These are phyloP conservation scores for Oxytorus armatus DNA, from an alignment of 2,888 invertebrate genomes.

Conservation along the genomic window DNA sequence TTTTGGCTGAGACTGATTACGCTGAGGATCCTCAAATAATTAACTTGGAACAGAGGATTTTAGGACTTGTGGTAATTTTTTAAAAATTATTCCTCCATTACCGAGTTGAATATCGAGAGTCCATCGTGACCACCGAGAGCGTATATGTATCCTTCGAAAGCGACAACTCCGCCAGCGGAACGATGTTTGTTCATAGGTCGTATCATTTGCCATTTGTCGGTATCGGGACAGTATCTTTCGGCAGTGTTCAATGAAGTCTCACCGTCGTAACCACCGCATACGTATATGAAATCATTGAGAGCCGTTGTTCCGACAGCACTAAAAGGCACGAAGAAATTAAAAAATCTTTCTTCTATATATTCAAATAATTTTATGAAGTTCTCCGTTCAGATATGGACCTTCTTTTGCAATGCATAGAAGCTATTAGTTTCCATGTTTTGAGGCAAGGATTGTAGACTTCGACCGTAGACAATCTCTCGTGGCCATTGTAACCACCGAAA, in stretches of 20 bases:
- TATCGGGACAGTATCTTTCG: slow-evolving; percentile 91
- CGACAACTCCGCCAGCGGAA: slow-evolving; percentile 90
- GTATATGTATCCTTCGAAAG: slow-evolving; percentile 90
- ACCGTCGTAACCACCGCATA: slow-evolving; percentile 94
- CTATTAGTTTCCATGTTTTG: slow-evolving; percentile 91
- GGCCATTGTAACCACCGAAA: slow-evolving; percentile 94
- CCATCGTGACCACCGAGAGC: slow-evolving; percentile 96
- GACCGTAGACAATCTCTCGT: slow-evolving; percentile 91
- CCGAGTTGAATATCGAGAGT: slow-evolving; percentile 93
- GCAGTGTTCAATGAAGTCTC: slow-evolving; percentile 93
- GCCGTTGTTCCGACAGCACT: slow-evolving; percentile 93
- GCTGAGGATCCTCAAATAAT: too few relatives aligned
- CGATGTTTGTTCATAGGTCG: slow-evolving; percentile 90
- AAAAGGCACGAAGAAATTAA: too few relatives aligned
- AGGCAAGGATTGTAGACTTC: slow-evolving; percentile 92
- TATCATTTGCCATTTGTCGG: slow-evolving; percentile 90
- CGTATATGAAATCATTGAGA: slow-evolving; percentile 92
- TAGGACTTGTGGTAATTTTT: too few relatives aligned
- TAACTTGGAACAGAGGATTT: too few relatives aligned
- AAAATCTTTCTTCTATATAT: too few relatives aligned
- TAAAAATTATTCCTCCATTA: slow-evolving; percentile 78
- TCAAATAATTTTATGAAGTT: slow-evolving; percentile 5
- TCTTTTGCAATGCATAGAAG: slow-evolving; percentile 92
- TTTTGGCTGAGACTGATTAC: too few relatives aligned
- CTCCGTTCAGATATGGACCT: slow-evolving; percentile 85